Conservation (phyloP, 2,888 invertebrate genomes). For the Ormia ochracea region DNA sequence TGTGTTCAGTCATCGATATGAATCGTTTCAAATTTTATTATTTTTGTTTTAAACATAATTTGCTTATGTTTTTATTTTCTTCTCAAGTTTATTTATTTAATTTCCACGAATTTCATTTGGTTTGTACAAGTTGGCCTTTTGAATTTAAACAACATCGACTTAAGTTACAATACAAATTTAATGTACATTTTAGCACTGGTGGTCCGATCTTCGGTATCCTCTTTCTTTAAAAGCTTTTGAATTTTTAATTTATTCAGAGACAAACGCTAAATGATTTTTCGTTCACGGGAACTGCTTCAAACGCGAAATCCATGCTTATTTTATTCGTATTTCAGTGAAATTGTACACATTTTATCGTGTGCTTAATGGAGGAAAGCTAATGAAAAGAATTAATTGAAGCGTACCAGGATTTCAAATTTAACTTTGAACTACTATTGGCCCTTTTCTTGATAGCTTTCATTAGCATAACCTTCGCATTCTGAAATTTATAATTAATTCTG, state of each 20-base stretch:
- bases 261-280: slow-evolving; percentile 6
- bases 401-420: too few species aligned
- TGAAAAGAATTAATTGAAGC: too few species aligned
- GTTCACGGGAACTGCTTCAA: neutral
- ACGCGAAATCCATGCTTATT: neutral
- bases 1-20: slow-evolving; percentile 40
- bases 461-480: too few species aligned
- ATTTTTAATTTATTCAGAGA: slow-evolving; percentile 3
- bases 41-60: slow-evolving; percentile 14
- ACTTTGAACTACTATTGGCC: too few species aligned
- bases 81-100: slow-evolving; percentile 11
- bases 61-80: slow-evolving; percentile 25
- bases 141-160: slow-evolving; percentile 31
- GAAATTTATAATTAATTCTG: too few species aligned
- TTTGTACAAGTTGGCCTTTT: slow-evolving; percentile 17
- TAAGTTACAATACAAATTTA: slow-evolving; percentile 33
- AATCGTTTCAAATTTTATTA: neutral
- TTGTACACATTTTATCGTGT: neutral
- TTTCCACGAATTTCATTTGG: slow-evolving; percentile 29
- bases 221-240: neutral
- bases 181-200: slow-evolving; percentile 12
- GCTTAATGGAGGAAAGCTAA: too few species aligned
- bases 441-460: too few species aligned
- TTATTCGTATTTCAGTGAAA: neutral
- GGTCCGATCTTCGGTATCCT: slow-evolving; percentile 19